Percentiles rank a stretch among this genome's conserved stretches.
Evolutionary conservation across 1,140 invertebrate genomes (phyloP).

Genomic region (Cydia amplana): DNA sequence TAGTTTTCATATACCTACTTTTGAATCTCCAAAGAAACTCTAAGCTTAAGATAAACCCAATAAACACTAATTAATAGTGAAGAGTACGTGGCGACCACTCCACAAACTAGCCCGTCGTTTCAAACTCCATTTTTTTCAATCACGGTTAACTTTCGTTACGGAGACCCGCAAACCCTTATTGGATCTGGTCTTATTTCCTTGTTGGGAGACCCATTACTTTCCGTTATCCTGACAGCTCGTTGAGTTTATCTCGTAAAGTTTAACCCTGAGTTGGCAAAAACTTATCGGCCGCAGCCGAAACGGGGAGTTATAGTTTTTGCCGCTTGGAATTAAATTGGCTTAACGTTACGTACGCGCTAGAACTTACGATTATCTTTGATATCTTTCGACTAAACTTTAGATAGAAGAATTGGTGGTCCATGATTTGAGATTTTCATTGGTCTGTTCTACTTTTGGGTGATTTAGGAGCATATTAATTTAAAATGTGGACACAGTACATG

Average conservation of each 20-base stretch:
- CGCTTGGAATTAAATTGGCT: constrained; percentile 20
- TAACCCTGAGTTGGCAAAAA: constrained; percentile 45
- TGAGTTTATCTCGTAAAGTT: constrained; percentile 58
- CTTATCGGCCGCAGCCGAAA: constrained; percentile 19
- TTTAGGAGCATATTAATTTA: too few species aligned
- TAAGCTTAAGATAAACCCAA: neutral
- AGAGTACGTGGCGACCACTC: constrained; percentile 14
- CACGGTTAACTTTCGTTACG: constrained; percentile 58
- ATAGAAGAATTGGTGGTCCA: neutral
- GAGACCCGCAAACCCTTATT: constrained; percentile 67
- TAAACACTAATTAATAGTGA: neutral
- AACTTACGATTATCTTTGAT: neutral
- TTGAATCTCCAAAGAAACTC: neutral
- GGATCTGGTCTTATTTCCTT: constrained; percentile 57
- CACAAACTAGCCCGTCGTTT: neutral
- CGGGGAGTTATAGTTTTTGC: constrained; percentile 12
- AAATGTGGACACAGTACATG: too few species aligned
- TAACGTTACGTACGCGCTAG: neutral
- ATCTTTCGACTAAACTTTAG: neutral
- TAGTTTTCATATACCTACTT: neutral
- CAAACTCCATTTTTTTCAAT: constrained; percentile 66
- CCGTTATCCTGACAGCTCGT: constrained; percentile 66
- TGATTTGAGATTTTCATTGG: too few species aligned
- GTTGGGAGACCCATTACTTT: constrained; percentile 62
- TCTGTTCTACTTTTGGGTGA: too few species aligned